Percentiles rank a stretch among this genome's conserved stretches.
These are phyloP conservation scores for Cotesia vestalis DNA, from an alignment of 1,140 invertebrate genomes.

Conservation along the genomic window DNA sequence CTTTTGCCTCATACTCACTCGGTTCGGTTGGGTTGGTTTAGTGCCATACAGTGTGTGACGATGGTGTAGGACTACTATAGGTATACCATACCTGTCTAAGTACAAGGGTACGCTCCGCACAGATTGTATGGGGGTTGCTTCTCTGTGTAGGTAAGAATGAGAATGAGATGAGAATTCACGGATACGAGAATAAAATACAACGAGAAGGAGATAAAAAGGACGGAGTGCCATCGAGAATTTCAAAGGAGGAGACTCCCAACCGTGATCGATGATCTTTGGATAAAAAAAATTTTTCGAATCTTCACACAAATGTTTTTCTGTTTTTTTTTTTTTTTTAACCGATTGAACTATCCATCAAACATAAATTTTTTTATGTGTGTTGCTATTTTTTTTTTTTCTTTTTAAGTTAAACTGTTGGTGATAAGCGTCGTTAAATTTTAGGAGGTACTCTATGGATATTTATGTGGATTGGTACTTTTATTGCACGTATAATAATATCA, in stretches of 20 bases:
- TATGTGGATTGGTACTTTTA: too few species aligned
- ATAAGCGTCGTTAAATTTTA: too few species aligned
- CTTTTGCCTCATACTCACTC: background rate
- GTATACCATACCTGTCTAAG: too few species aligned
- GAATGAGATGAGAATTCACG: too few species aligned
- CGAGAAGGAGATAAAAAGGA: background rate
- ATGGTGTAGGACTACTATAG: too few species aligned
- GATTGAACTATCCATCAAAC: background rate
- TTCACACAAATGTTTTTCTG: background rate
- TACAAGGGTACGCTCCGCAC: too few species aligned
- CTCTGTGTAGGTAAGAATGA: background rate
- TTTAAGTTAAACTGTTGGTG: background rate
- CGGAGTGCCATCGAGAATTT: too few species aligned
- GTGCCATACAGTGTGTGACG: too few species aligned
- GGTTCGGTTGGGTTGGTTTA: background rate
- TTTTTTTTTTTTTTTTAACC: background rate
- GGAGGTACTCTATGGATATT: too few species aligned
- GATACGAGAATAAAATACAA: background rate
- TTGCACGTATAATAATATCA: too few species aligned
- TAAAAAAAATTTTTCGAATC: background rate
- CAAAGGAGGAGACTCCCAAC: constrained; percentile 20
- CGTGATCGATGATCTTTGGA: constrained; percentile 33
- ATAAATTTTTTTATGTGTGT: too few species aligned
- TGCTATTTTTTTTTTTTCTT: background rate
- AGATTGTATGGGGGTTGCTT: background rate